Percentiles rank a stretch among this genome's conserved stretches.
Conservation (phyloP, 2,797 vertebrate species). For the Sebastolobus altivelis region DNA sequence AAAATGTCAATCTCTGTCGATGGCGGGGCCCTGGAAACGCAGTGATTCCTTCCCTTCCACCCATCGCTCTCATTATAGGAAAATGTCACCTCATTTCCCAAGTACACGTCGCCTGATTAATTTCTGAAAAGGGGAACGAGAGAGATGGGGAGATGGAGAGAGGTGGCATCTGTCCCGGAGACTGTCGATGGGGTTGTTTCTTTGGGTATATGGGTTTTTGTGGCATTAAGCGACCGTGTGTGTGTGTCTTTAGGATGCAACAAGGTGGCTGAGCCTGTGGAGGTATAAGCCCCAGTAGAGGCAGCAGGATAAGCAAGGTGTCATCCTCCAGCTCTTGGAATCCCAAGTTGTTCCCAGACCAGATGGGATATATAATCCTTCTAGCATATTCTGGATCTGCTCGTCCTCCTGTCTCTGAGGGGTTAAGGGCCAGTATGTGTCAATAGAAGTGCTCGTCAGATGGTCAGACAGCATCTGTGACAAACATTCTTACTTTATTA, state of each 20-base stretch:
- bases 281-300: not conserved
- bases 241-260: constrained; percentile 2
- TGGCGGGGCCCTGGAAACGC: constrained; percentile 70
- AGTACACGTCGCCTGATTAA: constrained; percentile 83
- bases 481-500: no score
- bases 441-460: no score
- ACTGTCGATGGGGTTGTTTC: constrained; percentile 9
- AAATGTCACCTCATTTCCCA: constrained; percentile 86
- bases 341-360: not conserved
- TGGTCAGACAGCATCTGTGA: no score
- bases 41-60: constrained; percentile 69
- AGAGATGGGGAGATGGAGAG: constrained; percentile 60
- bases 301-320: not conserved
- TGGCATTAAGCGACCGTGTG: constrained; percentile 6
- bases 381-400: not conserved
- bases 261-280: not conserved
- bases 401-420: no score
- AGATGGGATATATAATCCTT: constrained; percentile 7
- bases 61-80: constrained; percentile 84
- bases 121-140: constrained; percentile 69
- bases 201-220: constrained; percentile 3
- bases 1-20: constrained; percentile 87
- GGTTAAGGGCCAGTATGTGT: no score
- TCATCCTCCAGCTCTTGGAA: constrained; percentile 5
- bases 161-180: constrained; percentile 54